phyloP scores from a whole-genome alignment of 2,888 invertebrate species.

The Rhagophthalmus giganteus region DNA sequence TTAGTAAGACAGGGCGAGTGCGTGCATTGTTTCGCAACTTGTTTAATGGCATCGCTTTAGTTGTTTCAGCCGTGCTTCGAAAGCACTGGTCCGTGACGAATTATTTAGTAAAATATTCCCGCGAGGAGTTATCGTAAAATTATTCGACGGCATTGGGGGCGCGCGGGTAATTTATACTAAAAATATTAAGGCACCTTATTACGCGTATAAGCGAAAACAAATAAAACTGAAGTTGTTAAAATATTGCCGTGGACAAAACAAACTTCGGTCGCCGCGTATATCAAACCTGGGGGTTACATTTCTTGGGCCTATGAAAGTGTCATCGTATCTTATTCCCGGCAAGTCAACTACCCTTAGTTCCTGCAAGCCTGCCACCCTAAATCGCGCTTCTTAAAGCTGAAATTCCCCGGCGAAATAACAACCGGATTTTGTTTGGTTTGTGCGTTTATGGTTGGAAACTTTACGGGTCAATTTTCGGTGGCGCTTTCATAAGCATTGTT shows the following conservation, averaged over 20 bases:
- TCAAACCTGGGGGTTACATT: slow-evolving; percentile 32
- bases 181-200: too few species aligned
- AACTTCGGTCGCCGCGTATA: slow-evolving; percentile 30
- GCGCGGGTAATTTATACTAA: slow-evolving; percentile 8
- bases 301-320: slow-evolving; percentile 38
- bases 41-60: slow-evolving; percentile 30
- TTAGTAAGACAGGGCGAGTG: slow-evolving; percentile 12
- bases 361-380: slow-evolving; percentile 33
- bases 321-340: slow-evolving; percentile 37
- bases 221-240: slow-evolving; percentile 20
- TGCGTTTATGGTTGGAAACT: slow-evolving; percentile 33
- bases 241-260: slow-evolving; percentile 27
- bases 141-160: background rate
- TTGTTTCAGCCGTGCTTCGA: slow-evolving; percentile 15
- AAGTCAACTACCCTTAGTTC: slow-evolving; percentile 37
- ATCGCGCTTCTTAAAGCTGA: slow-evolving; percentile 31
- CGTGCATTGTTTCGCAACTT: slow-evolving; percentile 30
- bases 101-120: slow-evolving; percentile 11
- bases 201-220: slow-evolving; percentile 17
- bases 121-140: slow-evolving; percentile 1
- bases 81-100: slow-evolving; percentile 16
- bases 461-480: slow-evolving; percentile 33
- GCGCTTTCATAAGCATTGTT: slow-evolving; percentile 24
- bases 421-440: slow-evolving; percentile 35
- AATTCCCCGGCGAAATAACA: slow-evolving; percentile 32